A percentile compares a stretch with the other conserved stretches of the same genome.
Evolutionary conservation across 53 echinoderm and acorn worm species (phyloP).

Genomic region (Apostichopus leukothele): DNA sequence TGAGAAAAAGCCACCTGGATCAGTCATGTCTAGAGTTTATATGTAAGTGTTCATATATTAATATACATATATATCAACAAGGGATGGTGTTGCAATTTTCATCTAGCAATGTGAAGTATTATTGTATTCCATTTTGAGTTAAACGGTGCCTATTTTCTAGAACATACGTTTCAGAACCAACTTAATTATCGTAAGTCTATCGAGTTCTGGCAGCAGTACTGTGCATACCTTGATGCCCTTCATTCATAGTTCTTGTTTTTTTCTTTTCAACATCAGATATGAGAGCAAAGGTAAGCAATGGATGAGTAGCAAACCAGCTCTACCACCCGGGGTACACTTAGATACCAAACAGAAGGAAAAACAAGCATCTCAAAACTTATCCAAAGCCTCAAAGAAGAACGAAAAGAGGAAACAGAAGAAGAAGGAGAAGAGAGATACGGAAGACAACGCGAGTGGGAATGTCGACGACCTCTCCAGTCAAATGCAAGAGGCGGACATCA

Average conservation of each 20-base stretch:
- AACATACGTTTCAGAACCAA: no score
- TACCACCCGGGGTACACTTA: constrained; percentile 82
- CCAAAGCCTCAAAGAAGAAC: constrained; percentile 97
- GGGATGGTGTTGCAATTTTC: no score
- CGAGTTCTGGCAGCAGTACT: no score
- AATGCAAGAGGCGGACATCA: constrained; percentile 7
- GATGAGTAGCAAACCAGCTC: constrained; percentile 85
- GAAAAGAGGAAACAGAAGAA: constrained; percentile 85
- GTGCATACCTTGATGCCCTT: no score
- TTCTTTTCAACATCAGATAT: constrained; percentile 58
- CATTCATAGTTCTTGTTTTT: background rate
- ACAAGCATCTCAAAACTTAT: constrained; percentile 52
- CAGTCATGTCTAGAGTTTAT: no score
- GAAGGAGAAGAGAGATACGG: constrained; percentile 61
- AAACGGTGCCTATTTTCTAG: no score
- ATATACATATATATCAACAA: no score
- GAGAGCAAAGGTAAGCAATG: constrained; percentile 96
- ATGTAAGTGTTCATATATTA: no score
- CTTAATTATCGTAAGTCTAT: no score
- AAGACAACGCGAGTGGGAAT: background rate
- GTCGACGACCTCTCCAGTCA: constrained; percentile 14
- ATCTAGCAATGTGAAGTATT: no score
- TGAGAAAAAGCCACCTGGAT: no score
- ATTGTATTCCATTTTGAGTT: no score
- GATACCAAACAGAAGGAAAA: constrained; percentile 38